Percentiles rank a stretch among this genome's conserved stretches.
Evolutionary conservation across 2,797 vertebrate genomes (phyloP).

Genomic region (Euphonia xanthogaster): DNA sequence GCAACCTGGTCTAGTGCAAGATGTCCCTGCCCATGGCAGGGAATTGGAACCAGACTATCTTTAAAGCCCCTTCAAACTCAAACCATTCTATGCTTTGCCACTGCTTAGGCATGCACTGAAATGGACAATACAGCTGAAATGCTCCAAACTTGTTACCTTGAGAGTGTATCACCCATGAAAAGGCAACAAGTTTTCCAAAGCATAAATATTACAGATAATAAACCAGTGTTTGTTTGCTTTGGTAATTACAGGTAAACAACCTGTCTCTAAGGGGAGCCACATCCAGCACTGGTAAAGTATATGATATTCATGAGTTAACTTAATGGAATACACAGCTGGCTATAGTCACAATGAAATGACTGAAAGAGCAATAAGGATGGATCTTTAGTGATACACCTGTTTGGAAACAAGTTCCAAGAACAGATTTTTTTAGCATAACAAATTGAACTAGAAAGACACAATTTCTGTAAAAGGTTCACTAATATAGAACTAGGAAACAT

Average conservation of each 20-base stretch:
- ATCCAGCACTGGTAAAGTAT: background rate
- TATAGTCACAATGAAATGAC: background rate
- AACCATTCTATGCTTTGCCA: background rate
- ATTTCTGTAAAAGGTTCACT: background rate
- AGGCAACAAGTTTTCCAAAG: background rate
- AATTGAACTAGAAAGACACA: background rate
- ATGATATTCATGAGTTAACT: background rate
- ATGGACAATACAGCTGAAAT: background rate
- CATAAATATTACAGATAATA: background rate
- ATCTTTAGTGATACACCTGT: background rate
- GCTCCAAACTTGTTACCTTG: background rate
- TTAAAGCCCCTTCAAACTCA: background rate
- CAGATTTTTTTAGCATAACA: background rate
- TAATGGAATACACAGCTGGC: background rate
- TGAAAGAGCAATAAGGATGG: background rate
- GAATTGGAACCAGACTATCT: background rate
- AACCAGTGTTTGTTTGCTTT: background rate
- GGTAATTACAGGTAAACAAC: background rate
- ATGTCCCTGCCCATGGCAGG: background rate
- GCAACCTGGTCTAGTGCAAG: background rate
- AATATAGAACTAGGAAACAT: background rate
- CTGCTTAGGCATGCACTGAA: background rate
- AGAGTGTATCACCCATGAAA: accelerated
- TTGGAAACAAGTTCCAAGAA: background rate
- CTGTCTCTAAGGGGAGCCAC: background rate